Base-by-base conservation (phyloP, 1,140 invertebrate genomes). In the Bradysia coprophila region DNA sequence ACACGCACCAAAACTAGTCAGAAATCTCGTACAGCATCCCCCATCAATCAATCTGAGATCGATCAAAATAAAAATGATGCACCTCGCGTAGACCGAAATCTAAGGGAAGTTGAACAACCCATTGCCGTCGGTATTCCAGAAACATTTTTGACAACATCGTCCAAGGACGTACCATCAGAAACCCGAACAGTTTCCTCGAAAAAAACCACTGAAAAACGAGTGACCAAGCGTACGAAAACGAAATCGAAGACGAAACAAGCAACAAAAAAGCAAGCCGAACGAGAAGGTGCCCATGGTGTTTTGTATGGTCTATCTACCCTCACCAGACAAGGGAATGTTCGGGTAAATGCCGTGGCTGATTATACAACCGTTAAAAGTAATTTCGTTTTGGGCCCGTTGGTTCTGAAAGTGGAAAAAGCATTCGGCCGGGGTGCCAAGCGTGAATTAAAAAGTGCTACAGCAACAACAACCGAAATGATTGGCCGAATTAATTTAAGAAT, bases 401-500 rank as follows among this genome's bases (percentile, higher is more conserved):
- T 76, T 5, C 57, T 87, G 32, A 78, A 78, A 56, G 83, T 87
- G 0, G 81, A 87, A 52, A 83, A 84, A 64, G 80, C 83, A 71
- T 77, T 84, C 46, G 81, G 79, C n/a, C 69, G 75, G 43, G 78
- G 79, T 38, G 68, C 72, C 42, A 75, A 83, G 50, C 76, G 82
- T 55, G 72, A 81, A 59, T 49, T 82, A 31, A 77, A 83, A 54
- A 83, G 79, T 48, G 83, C 83, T 2, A 85, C 81, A 13, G 83
- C 83, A 0, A 83, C 81, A 3, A 86, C 83, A 2, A 80, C 78
- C 11, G 81, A 86, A 59, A 84, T 87, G 80, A 71, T 71, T 33
- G 83, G 83, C 28, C 79, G 77, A 62, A 59, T 87, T 38, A 83
- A 73, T 48, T 63, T 87, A 36, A 68, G 77, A 45, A 75, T 87